phyloP scores from a whole-genome alignment of 2,888 invertebrate species.

The Heteromyza rotundicornis region DNA sequence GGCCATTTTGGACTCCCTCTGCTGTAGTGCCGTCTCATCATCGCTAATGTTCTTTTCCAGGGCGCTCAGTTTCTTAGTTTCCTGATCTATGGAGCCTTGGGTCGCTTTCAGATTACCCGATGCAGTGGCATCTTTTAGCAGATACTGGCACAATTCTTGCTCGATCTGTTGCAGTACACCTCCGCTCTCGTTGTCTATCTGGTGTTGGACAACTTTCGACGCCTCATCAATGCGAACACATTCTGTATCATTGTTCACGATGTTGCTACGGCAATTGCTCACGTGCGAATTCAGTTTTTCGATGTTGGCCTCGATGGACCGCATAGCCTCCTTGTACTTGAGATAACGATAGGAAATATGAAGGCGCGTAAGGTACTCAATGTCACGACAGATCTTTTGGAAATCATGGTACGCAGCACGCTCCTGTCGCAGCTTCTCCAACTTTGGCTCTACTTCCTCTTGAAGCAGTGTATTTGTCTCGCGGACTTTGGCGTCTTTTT shows the following conservation, averaged over 20 bases:
- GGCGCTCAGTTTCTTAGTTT: constrained; percentile 72
- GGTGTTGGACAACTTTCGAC: constrained; percentile 69
- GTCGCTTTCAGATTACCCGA: constrained; percentile 71
- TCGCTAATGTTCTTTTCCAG: constrained; percentile 72
- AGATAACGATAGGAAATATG: constrained; percentile 63
- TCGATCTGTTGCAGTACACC: constrained; percentile 72
- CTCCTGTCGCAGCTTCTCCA: constrained; percentile 85
- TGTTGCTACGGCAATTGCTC: constrained; percentile 66
- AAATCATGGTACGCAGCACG: constrained; percentile 84
- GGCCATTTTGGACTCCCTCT: constrained; percentile 69
- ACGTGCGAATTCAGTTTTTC: constrained; percentile 66
- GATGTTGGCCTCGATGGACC: constrained; percentile 66
- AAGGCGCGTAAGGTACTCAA: constrained; percentile 80
- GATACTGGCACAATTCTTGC: constrained; percentile 68
- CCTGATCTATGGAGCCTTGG: constrained; percentile 71
- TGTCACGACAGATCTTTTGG: constrained; percentile 82
- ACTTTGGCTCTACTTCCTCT: constrained; percentile 90
- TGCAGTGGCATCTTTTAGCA: constrained; percentile 72
- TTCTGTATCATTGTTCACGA: constrained; percentile 66
- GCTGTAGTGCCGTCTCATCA: constrained; percentile 69
- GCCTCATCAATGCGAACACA: constrained; percentile 66
- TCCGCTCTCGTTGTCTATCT: constrained; percentile 73
- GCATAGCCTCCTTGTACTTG: constrained; percentile 61
- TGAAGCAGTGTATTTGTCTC: constrained; percentile 80
- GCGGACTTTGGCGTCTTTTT: constrained; percentile 87